phyloP scores from a whole-genome alignment of 2,113 vertebrate genomes.

The Geothlypis trichas region DNA sequence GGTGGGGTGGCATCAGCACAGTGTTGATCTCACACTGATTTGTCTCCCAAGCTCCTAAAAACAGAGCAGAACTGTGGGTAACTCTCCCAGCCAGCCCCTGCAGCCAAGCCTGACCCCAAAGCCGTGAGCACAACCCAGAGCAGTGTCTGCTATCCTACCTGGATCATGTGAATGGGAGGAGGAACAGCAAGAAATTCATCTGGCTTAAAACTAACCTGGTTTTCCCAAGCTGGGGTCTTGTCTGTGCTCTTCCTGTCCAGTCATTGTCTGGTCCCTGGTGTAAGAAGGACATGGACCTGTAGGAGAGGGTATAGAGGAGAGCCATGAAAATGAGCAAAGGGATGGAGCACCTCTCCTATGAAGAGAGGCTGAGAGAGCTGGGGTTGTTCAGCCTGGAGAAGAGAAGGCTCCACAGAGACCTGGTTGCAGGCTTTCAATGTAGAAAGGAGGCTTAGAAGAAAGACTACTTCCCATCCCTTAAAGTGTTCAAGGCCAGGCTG shows the following conservation, averaged over 20 bases:
- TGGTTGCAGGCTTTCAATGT: not conserved
- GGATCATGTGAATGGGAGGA: not conserved
- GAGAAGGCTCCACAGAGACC: not conserved
- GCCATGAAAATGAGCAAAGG: not conserved
- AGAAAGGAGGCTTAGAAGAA: not conserved
- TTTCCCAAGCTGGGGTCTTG: not conserved
- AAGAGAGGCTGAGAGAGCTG: not conserved
- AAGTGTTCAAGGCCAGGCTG: not conserved
- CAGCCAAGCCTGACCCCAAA: not conserved
- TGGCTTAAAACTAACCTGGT: not conserved
- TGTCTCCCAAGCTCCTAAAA: not conserved
- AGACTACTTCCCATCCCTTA: not conserved
- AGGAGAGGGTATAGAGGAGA: not conserved
- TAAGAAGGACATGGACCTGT: not conserved
- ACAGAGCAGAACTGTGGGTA: not conserved
- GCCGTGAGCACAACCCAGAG: not conserved
- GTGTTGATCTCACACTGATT: not conserved
- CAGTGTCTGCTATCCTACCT: too few relatives aligned
- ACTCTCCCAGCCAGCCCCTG: not conserved
- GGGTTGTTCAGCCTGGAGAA: not conserved
- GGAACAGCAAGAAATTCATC: not conserved
- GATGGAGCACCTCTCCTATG: not conserved
- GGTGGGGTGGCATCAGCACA: accelerated
- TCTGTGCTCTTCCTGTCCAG: not conserved
- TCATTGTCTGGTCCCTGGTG: not conserved